Evolutionary conservation across 1,140 invertebrate genomes (phyloP), one percentile per base, ranked within the genome.

Genomic region (Cherax destructor): DNA sequence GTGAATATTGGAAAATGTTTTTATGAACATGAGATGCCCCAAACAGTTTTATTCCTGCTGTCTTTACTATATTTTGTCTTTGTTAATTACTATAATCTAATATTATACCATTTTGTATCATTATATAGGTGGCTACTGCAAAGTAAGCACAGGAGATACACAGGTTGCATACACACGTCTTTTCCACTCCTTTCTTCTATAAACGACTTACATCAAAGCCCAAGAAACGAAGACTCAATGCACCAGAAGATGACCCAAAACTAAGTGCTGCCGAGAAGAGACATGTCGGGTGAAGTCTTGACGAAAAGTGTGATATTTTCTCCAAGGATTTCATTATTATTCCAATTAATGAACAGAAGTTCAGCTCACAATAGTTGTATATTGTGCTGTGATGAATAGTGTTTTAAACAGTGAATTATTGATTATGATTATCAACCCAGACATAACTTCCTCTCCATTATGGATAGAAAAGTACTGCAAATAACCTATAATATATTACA

Each of bases 181-280:
- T 99, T 95, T 98, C 98, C 94, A 98, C 98, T n/a, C n/a, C n/a
- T n/a, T 99, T 98, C 95, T 99, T 99, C 95, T 99, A 99, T 94
- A 98, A 98, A 94, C 95, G 98, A 88, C 95, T 99, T n/a, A 99
- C 98, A 6, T 97, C 97, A 80, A 97, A 96, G 94, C 96, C 96
- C 69, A 91, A 90, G 93, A 93, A 92, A 74, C 77, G 87, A 69
- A 61, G 79, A 87, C 86, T 83, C 52, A 89, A 92, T 76, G 94
- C 94, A 18, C 91, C 94, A 13, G 96, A 96, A 94, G 95, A 95
- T 93, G 96, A 96, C 91, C 95, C 95, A n/a, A 96, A 95, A 91
- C 95, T 97, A 89, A 96, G 96, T 30, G 95, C 97, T 7, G 96
- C 97, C 11, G 97, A 98, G 92, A 98, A 97, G 94, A 95, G 98